Conservation (phyloP, 92 coral and sea anemone species). For the Porites rus region DNA sequence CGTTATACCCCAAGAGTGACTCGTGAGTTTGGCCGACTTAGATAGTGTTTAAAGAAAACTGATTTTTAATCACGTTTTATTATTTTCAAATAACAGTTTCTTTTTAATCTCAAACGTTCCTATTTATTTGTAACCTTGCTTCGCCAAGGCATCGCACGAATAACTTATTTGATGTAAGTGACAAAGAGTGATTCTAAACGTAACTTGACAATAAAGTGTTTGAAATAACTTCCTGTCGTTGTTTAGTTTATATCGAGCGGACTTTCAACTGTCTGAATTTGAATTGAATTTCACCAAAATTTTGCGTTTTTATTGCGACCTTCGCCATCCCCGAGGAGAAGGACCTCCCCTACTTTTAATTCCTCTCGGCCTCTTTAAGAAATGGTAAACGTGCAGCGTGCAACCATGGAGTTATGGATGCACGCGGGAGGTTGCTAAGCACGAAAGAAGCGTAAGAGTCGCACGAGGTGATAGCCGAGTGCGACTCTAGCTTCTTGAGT, state of each 20-base stretch:
- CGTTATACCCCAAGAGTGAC: background rate
- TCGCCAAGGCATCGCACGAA: conserved; percentile 35
- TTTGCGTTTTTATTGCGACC: no score
- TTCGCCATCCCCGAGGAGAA: no score
- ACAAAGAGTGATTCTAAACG: conserved; percentile 30
- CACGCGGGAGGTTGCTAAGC: no score
- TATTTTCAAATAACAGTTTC: background rate
- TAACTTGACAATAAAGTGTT: conserved; percentile 35
- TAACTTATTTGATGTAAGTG: conserved; percentile 43
- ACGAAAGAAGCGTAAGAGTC: no score
- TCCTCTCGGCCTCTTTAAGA: no score
- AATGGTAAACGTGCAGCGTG: no score
- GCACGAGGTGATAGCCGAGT: no score
- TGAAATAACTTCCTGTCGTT: background rate
- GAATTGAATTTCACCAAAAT: background rate
- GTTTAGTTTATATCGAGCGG: background rate
- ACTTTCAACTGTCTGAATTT: background rate
- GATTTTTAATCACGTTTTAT: conserved; percentile 12
- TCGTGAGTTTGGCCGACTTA: background rate
- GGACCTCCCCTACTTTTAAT: no score
- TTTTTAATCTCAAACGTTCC: conserved; percentile 22
- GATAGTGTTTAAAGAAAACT: background rate
- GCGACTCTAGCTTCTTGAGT: no score
- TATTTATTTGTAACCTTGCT: conserved; percentile 55
- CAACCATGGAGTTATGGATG: no score